A percentile compares a stretch with the other conserved stretches of the same genome.
Conservation (phyloP, 2,113 vertebrate genomes). For the Chaenogobius annularis region DNA sequence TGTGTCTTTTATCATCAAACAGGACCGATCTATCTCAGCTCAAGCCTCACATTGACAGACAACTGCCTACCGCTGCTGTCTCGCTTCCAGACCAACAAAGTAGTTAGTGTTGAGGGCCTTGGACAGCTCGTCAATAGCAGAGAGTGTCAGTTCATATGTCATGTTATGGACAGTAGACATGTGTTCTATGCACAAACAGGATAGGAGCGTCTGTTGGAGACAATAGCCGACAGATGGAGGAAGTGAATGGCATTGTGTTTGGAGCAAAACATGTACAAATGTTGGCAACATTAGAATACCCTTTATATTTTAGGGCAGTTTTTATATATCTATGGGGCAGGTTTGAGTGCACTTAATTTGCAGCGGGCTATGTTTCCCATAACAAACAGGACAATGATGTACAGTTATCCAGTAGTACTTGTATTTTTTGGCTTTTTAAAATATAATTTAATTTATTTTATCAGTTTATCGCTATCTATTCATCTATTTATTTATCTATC, state of each 20-base stretch:
- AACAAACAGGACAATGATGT: no score
- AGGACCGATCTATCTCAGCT: conserved; percentile 25
- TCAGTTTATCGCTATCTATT: no score
- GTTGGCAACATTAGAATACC: not conserved
- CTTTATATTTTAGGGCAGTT: not conserved
- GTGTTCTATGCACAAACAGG: conserved; percentile 5
- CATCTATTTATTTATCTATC: no score
- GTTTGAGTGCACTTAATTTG: no score
- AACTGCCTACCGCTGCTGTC: conserved; percentile 20
- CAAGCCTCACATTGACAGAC: conserved; percentile 39
- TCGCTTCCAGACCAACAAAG: conserved; percentile 55
- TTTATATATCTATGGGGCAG: no score
- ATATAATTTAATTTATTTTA: no score
- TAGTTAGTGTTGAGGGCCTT: conserved; percentile 28
- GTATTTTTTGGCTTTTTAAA: no score
- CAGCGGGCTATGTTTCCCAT: no score
- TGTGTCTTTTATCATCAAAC: conserved; percentile 31
- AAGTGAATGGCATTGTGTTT: not conserved
- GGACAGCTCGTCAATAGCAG: conserved; percentile 55
- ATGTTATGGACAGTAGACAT: conserved; percentile 8
- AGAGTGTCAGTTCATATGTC: conserved; percentile 46
- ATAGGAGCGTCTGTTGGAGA: conserved; percentile 2
- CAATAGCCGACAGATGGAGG: conserved; percentile 1
- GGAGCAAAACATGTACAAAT: not conserved
- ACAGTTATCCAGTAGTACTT: no score